A percentile compares a stretch with the other conserved stretches of the same genome.
Evolutionary conservation across 2,797 vertebrate genomes (phyloP).

Genomic region (Myotis findleyi): DNA sequence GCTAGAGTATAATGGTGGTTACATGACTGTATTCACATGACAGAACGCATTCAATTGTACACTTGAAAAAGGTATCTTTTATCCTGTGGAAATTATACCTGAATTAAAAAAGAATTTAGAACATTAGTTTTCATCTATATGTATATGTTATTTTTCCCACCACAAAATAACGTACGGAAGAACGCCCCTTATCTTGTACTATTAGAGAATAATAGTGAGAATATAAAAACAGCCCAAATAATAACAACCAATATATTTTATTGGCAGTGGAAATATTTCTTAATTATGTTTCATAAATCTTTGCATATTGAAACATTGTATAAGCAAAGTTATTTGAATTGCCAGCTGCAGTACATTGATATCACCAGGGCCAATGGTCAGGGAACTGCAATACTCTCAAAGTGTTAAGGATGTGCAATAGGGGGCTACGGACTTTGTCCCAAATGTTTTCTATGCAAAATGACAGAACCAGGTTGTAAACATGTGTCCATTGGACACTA

Average conservation of each 20-base stretch:
- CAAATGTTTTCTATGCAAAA: background rate
- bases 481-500: accelerated
- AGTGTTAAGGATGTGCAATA: background rate
- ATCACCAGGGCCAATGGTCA: background rate
- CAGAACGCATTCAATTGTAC: background rate
- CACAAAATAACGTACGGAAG: background rate
- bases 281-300: background rate
- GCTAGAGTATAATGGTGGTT: background rate
- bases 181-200: background rate
- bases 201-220: background rate
- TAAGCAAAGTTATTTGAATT: background rate
- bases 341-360: too few species aligned
- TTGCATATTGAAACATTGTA: background rate
- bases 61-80: background rate
- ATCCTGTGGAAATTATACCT: background rate
- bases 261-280: background rate
- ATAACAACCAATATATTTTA: background rate
- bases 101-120: background rate
- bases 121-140: background rate
- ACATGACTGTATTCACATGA: background rate
- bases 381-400: background rate
- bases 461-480: background rate
- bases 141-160: background rate
- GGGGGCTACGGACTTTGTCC: background rate
- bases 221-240: background rate